phyloP scores from a whole-genome alignment of 2,888 invertebrate genomes.

The Lomographa bimaculata region DNA sequence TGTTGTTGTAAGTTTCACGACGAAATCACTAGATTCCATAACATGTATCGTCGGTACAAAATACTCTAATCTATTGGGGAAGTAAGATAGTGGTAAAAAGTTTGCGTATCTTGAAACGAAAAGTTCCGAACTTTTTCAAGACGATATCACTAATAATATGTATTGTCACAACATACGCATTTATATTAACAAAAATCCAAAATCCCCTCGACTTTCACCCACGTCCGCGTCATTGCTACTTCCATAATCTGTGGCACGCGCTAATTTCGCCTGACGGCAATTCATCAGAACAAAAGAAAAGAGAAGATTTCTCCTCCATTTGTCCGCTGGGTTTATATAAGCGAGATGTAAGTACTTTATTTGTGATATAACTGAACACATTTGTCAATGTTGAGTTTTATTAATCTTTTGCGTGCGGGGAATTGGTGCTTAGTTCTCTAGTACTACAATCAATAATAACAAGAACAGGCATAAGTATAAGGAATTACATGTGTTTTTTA shows the following conservation, averaged over 20 bases:
- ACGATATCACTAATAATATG: too few relatives aligned
- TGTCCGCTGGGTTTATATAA: slow-evolving; percentile 1
- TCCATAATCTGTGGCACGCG: background rate
- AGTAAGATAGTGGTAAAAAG: too few relatives aligned
- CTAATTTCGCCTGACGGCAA: slow-evolving; percentile 7
- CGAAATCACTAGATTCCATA: too few relatives aligned
- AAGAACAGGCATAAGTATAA: background rate
- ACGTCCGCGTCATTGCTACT: slow-evolving; percentile 1
- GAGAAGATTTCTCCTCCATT: slow-evolving; percentile 18
- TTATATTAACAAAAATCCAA: background rate
- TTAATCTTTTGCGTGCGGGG: slow-evolving; percentile 2
- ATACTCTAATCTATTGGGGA: too few relatives aligned
- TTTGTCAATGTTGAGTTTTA: slow-evolving; percentile 9
- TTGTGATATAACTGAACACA: slow-evolving; percentile 11
- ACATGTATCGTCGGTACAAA: too few relatives aligned
- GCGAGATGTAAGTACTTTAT: background rate
- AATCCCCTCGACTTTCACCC: slow-evolving; percentile 12
- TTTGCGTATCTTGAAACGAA: too few relatives aligned
- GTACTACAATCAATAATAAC: background rate
- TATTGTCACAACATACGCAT: too few relatives aligned
- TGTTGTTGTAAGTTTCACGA: too few relatives aligned
- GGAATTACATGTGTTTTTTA: too few relatives aligned
- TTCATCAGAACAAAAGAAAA: slow-evolving; percentile 15
- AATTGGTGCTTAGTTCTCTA: background rate
- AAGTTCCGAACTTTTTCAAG: too few relatives aligned